Base-by-base conservation (phyloP, 1,140 invertebrate genomes). In the Cyrtorhinus lividipennis region DNA sequence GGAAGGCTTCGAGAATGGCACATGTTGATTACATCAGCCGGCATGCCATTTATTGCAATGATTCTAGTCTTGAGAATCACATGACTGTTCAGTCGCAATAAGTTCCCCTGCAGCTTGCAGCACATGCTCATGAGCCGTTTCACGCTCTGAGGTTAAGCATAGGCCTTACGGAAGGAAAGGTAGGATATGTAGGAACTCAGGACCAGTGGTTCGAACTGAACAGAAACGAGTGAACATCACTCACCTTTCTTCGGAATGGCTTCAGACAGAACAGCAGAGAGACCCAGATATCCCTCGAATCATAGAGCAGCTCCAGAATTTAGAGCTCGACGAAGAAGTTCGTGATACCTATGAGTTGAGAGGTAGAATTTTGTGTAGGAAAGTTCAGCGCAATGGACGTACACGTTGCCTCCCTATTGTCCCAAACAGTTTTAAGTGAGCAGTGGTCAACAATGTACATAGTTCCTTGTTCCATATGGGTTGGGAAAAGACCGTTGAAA, bases 1-100 rank as follows among this genome's bases (percentile, higher is more conserved):
- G 53, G 53, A n/a, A 13, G 13, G 13, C 53, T 20, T n/a, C 13
- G 22, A 8, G 53, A 8, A 56, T 56, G 53, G 13, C 13, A 8
- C 53, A 56, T 56, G 53, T 56, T n/a, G 53, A 56, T 56, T 56
- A 10, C 38, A 56, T 56, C 22, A n/a, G 53, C 22, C 53, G 53
- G 5, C 13, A 56, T 22, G 22, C 53, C 20, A 44, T 44, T n/a
- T n/a, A 44, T 44, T 8, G 38, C n/a, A n/a, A 44, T 44, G 38
- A 44, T 44, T 10, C 38, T 10, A 44, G n/a, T 44, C n/a, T n/a
- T n/a, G n/a, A n/a, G n/a, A n/a, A n/a, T n/a, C n/a, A n/a, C n/a
- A n/a, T n/a, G n/a, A n/a, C n/a, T n/a, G n/a, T n/a, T n/a, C n/a
- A n/a, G n/a, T n/a, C n/a, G n/a, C n/a, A n/a, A n/a, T n/a, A n/a